Base-by-base conservation (phyloP, 1,140 invertebrate genomes). In the Drosophila grimshawi region DNA sequence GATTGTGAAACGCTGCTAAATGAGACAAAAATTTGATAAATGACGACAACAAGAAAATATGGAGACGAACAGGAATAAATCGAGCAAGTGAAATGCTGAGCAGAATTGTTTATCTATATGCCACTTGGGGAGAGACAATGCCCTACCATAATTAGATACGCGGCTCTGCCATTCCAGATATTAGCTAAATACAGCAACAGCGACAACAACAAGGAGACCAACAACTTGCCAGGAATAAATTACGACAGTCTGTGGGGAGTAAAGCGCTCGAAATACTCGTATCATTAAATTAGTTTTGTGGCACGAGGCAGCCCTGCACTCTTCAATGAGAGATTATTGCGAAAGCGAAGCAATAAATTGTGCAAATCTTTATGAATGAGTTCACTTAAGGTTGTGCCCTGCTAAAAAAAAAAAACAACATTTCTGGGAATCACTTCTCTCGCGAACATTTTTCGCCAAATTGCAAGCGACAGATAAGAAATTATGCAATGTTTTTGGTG, bases 21-120 rank as follows among this genome's bases (percentile, higher is more conserved):
- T 86, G 82, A 86, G 76, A 88, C 82, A 88, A 88, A 80, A 83
- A 88, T 83, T 80, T 88, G 83, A 88, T 88, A 88, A 83, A 89
- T 88, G 71, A 70, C 70, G 19, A 35, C 32, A 27, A 61, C 2
- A 33, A 35, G 41, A 49, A 49, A 8, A 67, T 59, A 49, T 46
- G 43, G 64, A 8, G 3, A 27, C 29, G 7, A 6, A 33, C 19
- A 65, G 39, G 8, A 65, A 65, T 49, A 76, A 66, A 46, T 46
- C 6, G 43, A 51, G 55, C 53, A 37, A 45, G 59, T 48, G 10
- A 71, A 32, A 62, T 62, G 55, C 29, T 39, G 6, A 27, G 32
- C 41, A 29, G 70, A 60, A 66, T 46, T 59, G 63, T 61, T 73
- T 68, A 73, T 68, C 70, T 73, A 55, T 73, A 55, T 73, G 51